Evolutionary conservation across 1,140 invertebrate genomes (phyloP), one percentile per base, ranked within the genome.

Genomic region (Trigoniulus corallinus): DNA sequence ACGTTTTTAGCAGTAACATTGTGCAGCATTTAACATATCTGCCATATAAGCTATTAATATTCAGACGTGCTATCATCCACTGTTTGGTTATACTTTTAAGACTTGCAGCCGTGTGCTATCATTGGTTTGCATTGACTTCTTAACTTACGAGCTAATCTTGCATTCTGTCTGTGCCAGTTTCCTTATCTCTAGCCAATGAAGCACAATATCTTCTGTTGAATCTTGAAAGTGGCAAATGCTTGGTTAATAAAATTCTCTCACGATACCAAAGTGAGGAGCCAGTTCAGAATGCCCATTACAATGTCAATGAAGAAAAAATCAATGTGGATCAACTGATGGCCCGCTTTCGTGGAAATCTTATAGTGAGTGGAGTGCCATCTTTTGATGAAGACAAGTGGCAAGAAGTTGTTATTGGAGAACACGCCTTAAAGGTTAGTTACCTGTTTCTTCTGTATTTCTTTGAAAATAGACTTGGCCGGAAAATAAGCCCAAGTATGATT

Each of bases 191-290:
- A 51, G 77, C 80, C 2, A 94, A 92, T 67, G 78, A 92, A 71
- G 85, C 84, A 1, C 88, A 93, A 64, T 93, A 80, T 68, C 71
- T 95, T 34, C 62, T 94, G 21, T 71, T 94, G 15, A 88, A 82
- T 62, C 67, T 73, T 56, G 71, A 77, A 12, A 92, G 87, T 57
- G 74, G 88, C 3, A 61, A 71, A 54, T 82, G 78, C 74, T 69
- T 87, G 39, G 65, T 68, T 40, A 67, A 74, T 27, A 74, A 74
- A 67, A 73, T 84, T 41, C 56, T 66, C 29, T 52, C n/a, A n/a
- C n/a, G n/a, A n/a, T n/a, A n/a, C n/a, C n/a, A 60, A 20, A 24
- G 47, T 1, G 48, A 58, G n/a, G 67, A 71, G 42, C 66, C 76
- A 50, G 56, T 67, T n/a, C 54, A 41, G 45, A 39, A 7, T 4